Evolutionary conservation across 2,888 invertebrate species (phyloP), one percentile per base, ranked within the genome.

Genomic region (Aphidius colemani): DNA sequence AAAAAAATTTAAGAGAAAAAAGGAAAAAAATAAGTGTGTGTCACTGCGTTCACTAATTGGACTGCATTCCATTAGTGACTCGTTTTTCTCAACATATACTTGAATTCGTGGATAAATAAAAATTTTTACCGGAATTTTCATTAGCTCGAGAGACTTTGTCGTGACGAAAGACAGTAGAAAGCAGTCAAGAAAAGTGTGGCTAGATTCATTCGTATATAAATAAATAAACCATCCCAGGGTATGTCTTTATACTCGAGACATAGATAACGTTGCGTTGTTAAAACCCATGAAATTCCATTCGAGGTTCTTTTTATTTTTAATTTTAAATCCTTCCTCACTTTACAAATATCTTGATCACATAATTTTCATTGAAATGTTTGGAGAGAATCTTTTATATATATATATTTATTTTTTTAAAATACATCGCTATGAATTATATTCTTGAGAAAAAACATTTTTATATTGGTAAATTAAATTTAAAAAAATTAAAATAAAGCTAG

Each of bases 91-190:
- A 30, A n/a, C 39, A 13, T 39, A 30, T 30, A 30, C 30, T 2
- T 30, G 30, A 55, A 51, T 49, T 48, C 53, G 41, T 48, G 13
- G 46, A 43, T 45, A 62, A 10, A 57, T 66, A 69, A 70, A 75
- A 67, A 72, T 74, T 72, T 56, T 73, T 71, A 72, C 70, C 72
- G 76, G 78, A 78, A 78, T 78, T 79, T 79, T 79, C 78, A 78
- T 78, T 76, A 78, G 77, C 75, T 67, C 55, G 59, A 63, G 59
- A 63, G 70, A 74, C 72, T 78, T 74, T 75, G 76, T 79, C 77
- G 77, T 75, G 78, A 72, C 73, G 71, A 69, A 74, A 72, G 73
- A 72, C 64, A 65, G 30, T 30, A 13, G 56, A 40, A 18, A 44
- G 44, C 44, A 55, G 18, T 61, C 44, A 59, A 59, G 49, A 63